Evolutionary conservation across 2,113 vertebrate genomes (phyloP), one percentile per base, ranked within the genome.

Genomic region (Petaurus breviceps): DNA sequence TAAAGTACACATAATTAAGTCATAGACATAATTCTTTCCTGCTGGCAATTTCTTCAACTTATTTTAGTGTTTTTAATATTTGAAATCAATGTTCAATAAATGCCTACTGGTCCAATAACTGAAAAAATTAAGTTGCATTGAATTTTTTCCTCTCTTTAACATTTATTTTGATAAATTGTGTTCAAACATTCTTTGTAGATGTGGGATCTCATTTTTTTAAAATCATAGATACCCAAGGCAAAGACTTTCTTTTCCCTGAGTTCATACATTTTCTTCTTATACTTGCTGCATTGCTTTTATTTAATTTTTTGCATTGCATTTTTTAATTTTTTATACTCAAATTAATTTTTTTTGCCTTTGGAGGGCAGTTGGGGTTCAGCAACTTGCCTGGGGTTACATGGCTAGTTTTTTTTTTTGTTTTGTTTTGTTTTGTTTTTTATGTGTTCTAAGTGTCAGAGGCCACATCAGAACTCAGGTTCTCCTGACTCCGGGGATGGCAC

Each of bases 11-110:
- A 68, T 43, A 77, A 77, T n/a, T 77, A n/a, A 77, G 19, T 7
- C 37, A 68, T 37, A 77, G 16, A 43, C 6, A 43, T 77, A 77
- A 77, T 77, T 43, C 3, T 19, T 31, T 61, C 31, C 61, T 31
- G 16, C 2, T 77, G 31, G 19, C 37, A 77, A 77, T 77, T 77
- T 19, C 46, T 91, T 14, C 0, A 26, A 8, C 90, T 89, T 91
- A 6, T 90, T 94, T 94, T 95, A 7, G 57, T 92, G 23, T 52
- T 31, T 91, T 92, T 51, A 91, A 51, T 91, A 9, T 54, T 96
- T 3, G 49, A 52, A 93, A 90, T 91, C 92, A 25, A 3, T 94
- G 0, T 68, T 92, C 51, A 90, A 55, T 50, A 96, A 94, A 90
- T 47, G 16, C 6, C 37, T 77, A 77, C 1, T n/a, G 68, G 43